phyloP scores from a whole-genome alignment of 2,113 vertebrate genomes.

The Spheniscus mendiculus region DNA sequence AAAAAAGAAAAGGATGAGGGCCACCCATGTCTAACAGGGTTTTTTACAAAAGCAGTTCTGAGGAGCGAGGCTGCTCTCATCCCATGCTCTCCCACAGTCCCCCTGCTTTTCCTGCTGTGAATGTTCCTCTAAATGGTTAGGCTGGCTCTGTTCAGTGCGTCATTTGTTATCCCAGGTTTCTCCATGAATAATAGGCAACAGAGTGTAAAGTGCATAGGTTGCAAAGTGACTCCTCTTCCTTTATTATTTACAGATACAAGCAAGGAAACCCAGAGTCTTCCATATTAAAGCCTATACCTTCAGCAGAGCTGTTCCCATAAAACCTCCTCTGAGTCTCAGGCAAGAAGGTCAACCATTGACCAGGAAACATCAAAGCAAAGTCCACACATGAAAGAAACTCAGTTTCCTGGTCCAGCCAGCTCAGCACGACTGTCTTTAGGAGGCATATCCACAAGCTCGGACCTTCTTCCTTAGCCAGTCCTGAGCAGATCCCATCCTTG shows the following conservation, averaged over 20 bases:
- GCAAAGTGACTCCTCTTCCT: not conserved
- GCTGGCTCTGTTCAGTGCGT: not conserved
- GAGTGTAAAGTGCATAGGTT: not conserved
- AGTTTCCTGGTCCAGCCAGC: not conserved
- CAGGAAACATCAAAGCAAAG: not conserved
- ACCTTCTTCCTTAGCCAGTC: not conserved
- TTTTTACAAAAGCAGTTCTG: not conserved
- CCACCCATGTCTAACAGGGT: not conserved
- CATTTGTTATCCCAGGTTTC: not conserved
- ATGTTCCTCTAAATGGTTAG: not conserved
- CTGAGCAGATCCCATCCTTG: not conserved
- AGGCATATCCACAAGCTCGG: not conserved
- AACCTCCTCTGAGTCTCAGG: not conserved
- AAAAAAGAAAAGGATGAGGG: not conserved
- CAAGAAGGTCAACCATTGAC: not conserved
- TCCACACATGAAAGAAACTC: not conserved
- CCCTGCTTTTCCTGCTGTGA: not conserved
- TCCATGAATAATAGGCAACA: not conserved
- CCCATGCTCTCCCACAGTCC: not conserved
- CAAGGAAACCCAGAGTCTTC: not conserved
- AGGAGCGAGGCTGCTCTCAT: not conserved
- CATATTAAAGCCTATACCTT: not conserved
- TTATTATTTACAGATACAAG: not conserved
- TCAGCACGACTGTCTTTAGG: not conserved
- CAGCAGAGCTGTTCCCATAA: not conserved